Evolutionary conservation across 2,888 invertebrate species (phyloP).

Genomic region (Cremastinae sp.): DNA sequence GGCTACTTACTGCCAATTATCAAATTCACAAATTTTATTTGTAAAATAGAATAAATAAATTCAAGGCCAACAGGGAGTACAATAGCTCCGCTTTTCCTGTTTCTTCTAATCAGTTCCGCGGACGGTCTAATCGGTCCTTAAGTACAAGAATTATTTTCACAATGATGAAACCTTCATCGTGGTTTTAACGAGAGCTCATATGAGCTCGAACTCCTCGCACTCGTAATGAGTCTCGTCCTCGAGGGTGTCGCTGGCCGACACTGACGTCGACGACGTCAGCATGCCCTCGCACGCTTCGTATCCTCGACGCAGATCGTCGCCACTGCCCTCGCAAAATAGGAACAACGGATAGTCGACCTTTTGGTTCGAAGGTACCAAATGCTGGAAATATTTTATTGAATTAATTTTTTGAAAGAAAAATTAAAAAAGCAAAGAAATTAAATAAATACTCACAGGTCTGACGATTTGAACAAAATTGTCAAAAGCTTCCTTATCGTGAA

Average conservation of each 20-base stretch:
- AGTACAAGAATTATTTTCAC: conserved; percentile 64
- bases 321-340: conserved; percentile 88
- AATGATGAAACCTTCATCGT: conserved; percentile 13
- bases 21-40: conserved; percentile 1
- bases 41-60: conserved; percentile 53
- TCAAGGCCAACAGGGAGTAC: conserved; percentile 38
- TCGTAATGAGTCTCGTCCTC: conserved; percentile 74
- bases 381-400: conserved; percentile 75
- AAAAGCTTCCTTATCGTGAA: conserved; percentile 88
- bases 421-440: not conserved
- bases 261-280: conserved; percentile 66
- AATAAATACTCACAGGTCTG: conserved; percentile 81
- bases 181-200: conserved; percentile 59
- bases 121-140: conserved; percentile 62
- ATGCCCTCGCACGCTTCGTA: conserved; percentile 69
- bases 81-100: conserved; percentile 43
- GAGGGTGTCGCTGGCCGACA: conserved; percentile 63
- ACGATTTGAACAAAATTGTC: conserved; percentile 87
- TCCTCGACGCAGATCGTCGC: conserved; percentile 80
- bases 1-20: not conserved
- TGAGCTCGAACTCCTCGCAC: conserved; percentile 75
- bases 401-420: not conserved
- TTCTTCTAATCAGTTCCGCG: conserved; percentile 50
- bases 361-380: conserved; percentile 81
- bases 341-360: conserved; percentile 91